A percentile compares a stretch with the other conserved stretches of the same genome.
Evolutionary conservation across 2,113 vertebrate species (phyloP).

Genomic region (Microcebus ravelobensis): DNA sequence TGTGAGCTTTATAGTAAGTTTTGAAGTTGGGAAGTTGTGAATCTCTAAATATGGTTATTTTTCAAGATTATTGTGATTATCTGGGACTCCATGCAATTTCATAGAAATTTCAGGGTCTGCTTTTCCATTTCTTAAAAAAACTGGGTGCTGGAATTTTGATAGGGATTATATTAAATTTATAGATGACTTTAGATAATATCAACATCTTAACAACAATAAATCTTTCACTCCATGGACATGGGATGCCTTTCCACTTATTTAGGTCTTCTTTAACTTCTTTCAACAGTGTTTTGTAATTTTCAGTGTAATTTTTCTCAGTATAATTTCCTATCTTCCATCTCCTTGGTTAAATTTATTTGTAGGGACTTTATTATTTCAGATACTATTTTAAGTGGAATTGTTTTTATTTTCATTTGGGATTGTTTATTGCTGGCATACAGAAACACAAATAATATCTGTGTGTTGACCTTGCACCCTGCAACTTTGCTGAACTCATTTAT

Average conservation of each 20-base stretch:
- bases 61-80: background rate
- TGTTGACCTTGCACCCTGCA: background rate
- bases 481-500: background rate
- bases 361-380: background rate
- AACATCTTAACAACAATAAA: background rate
- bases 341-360: background rate
- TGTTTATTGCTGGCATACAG: background rate
- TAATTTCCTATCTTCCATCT: background rate
- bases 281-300: background rate
- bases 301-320: background rate
- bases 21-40: background rate
- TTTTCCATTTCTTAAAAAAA: background rate
- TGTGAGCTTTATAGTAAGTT: background rate
- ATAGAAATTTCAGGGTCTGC: background rate
- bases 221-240: background rate
- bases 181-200: background rate
- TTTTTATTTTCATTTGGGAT: background rate
- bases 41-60: background rate
- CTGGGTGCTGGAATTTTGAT: background rate
- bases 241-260: background rate
- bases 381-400: background rate
- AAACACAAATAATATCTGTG: background rate
- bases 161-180: background rate
- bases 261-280: background rate
- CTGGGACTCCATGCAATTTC: background rate